phyloP scores from a whole-genome alignment of 2,888 invertebrate genomes.

The Busseola fusca region DNA sequence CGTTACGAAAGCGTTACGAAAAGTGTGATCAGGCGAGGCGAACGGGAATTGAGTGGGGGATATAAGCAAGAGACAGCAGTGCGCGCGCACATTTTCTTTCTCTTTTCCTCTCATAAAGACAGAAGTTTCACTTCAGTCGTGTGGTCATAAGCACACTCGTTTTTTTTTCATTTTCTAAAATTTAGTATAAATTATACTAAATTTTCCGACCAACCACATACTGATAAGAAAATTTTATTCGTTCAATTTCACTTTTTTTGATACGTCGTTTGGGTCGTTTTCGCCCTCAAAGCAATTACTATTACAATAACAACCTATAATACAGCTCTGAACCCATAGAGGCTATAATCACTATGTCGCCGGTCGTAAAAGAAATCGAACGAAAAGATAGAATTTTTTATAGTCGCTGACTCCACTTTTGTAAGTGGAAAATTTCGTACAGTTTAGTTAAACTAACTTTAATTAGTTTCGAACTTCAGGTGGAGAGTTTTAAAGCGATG shows the following conservation, averaged over 20 bases:
- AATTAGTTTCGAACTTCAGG: conserved; percentile 59
- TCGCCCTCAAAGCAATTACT: conserved; percentile 16
- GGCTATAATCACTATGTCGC: conserved; percentile 32
- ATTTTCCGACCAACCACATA: no score
- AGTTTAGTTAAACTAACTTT: conserved; percentile 56
- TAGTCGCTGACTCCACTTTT: conserved; percentile 33
- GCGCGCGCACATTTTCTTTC: no score
- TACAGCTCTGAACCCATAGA: conserved; percentile 4
- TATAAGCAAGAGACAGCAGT: no score
- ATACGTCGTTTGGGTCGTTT: neutral
- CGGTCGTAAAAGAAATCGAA: conserved; percentile 45
- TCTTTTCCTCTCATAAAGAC: no score
- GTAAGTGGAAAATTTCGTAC: conserved; percentile 42
- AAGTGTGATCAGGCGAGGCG: no score
- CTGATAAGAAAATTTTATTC: neutral
- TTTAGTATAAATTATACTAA: neutral
- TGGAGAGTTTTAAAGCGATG: conserved; percentile 58
- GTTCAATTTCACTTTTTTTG: conserved; percentile 3
- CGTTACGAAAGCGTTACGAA: no score
- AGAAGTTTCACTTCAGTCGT: no score
- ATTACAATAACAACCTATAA: conserved; percentile 24
- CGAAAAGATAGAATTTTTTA: conserved; percentile 36
- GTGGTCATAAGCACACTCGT: no score
- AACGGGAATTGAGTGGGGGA: no score
- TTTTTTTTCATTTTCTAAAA: neutral